A percentile compares a stretch with the other conserved stretches of the same genome.
phyloP scores from a whole-genome alignment of 2,888 invertebrate genomes.

The Macrostomum cliftonense region DNA sequence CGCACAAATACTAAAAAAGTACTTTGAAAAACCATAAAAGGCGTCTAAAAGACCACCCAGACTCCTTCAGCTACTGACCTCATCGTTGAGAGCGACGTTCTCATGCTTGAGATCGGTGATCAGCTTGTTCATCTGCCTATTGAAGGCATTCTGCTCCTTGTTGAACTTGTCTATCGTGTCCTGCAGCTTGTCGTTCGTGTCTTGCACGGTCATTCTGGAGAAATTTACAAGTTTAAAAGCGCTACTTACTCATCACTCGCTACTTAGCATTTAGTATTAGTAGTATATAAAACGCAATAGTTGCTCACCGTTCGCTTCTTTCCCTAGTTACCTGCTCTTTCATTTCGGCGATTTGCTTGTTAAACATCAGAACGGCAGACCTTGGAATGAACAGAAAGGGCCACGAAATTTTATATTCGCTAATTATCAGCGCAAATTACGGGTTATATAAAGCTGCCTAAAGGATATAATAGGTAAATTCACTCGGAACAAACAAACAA shows the following conservation, averaged over 20 bases:
- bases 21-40: too few species aligned
- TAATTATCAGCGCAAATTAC: too few species aligned
- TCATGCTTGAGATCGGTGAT: constrained; percentile 24
- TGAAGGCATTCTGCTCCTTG: constrained; percentile 20
- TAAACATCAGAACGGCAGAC: constrained; percentile 23
- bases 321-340: constrained; percentile 24
- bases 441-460: too few species aligned
- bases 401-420: too few species aligned
- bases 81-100: constrained; percentile 25
- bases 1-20: too few species aligned
- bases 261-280: too few species aligned
- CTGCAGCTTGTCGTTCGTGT: constrained; percentile 21
- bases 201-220: constrained; percentile 23
- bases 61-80: too few species aligned
- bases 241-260: too few species aligned
- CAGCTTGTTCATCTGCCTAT: constrained; percentile 23
- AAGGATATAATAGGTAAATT: too few species aligned
- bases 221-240: neutral
- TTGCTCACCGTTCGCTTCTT: constrained; percentile 24
- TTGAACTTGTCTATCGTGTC: constrained; percentile 25
- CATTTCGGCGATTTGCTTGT: constrained; percentile 26
- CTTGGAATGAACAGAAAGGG: too few species aligned
- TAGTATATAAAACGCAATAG: neutral
- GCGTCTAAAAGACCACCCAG: too few species aligned
- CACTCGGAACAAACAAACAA: too few species aligned